These are phyloP conservation scores for Symphodus melops DNA, from an alignment of 2,113 vertebrate genomes.

Conservation along the genomic window DNA sequence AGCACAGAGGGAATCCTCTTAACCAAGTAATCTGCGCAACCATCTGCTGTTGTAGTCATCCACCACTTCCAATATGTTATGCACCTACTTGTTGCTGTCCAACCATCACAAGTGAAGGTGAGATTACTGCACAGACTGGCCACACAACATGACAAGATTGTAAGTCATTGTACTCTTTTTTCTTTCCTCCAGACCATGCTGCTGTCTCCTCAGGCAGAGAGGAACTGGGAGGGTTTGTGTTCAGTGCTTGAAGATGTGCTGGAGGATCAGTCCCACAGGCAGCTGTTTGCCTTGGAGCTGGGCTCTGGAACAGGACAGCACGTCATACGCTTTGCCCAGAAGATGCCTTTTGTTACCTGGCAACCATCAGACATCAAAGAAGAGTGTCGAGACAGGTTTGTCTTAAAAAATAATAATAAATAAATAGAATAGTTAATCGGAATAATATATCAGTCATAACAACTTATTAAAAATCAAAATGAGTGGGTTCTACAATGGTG, in stretches of 20 bases:
- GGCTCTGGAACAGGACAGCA: slow-evolving; percentile 83
- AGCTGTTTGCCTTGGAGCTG: slow-evolving; percentile 79
- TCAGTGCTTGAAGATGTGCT: slow-evolving; percentile 75
- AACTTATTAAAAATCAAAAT: background rate
- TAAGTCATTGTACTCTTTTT: background rate
- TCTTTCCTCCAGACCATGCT: slow-evolving; percentile 74
- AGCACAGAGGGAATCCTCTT: slow-evolving; percentile 75
- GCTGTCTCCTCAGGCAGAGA: slow-evolving; percentile 80
- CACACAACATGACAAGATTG: background rate
- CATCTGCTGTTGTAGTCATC: slow-evolving; percentile 63
- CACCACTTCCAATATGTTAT: slow-evolving; percentile 28
- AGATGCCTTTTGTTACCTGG: slow-evolving; percentile 80
- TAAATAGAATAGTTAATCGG: background rate
- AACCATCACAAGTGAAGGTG: slow-evolving; percentile 29
- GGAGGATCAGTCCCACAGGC: slow-evolving; percentile 71
- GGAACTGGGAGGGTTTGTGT: slow-evolving; percentile 78
- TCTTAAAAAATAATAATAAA: too few relatives aligned
- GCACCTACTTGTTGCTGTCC: background rate
- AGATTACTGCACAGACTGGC: background rate
- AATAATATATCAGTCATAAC: background rate
- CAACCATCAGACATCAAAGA: slow-evolving; percentile 81
- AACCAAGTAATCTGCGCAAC: slow-evolving; percentile 71
- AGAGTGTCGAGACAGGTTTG: slow-evolving; percentile 71
- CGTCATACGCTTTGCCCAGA: slow-evolving; percentile 80
- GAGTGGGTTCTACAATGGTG: background rate